Conservation (phyloP, 2,888 invertebrate genomes). For the Phortica okadai region DNA sequence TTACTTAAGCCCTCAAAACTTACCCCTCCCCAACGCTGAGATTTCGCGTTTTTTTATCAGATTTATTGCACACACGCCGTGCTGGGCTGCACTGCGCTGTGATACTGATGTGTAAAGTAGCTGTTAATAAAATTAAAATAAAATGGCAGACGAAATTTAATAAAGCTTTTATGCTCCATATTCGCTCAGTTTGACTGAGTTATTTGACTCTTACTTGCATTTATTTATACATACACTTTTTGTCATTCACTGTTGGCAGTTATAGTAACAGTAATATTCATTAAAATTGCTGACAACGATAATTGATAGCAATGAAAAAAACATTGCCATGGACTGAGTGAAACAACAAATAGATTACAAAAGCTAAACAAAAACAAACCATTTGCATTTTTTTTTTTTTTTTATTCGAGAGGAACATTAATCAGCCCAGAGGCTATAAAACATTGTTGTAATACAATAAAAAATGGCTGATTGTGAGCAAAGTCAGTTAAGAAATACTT, state of each 20-base stretch:
- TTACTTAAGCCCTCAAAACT: not conserved
- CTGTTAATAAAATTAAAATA: constrained; percentile 67
- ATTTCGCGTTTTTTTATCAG: constrained; percentile 39
- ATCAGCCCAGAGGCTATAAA: too few relatives aligned
- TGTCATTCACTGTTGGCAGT: not conserved
- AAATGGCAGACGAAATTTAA: constrained; percentile 51
- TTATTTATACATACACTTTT: constrained; percentile 6
- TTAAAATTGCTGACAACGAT: constrained; percentile 11
- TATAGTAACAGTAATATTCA: constrained; percentile 4
- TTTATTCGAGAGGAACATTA: too few relatives aligned
- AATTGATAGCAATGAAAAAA: constrained; percentile 17
- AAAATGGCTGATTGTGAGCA: too few relatives aligned
- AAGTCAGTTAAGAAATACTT: too few relatives aligned
- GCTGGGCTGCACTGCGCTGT: constrained; percentile 22
- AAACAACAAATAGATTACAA: not conserved
- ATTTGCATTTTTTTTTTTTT: too few relatives aligned
- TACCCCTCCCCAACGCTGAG: not conserved
- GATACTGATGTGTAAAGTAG: constrained; percentile 69
- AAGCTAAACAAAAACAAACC: too few relatives aligned
- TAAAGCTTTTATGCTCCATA: constrained; percentile 37
- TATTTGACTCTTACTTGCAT: not conserved
- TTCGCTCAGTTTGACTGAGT: not conserved
- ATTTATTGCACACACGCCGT: constrained; percentile 38
- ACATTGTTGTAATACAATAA: too few relatives aligned
- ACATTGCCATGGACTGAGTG: not conserved